phyloP scores from a whole-genome alignment of 2,888 invertebrate genomes.

The Synanthedon andrenaeformis region DNA sequence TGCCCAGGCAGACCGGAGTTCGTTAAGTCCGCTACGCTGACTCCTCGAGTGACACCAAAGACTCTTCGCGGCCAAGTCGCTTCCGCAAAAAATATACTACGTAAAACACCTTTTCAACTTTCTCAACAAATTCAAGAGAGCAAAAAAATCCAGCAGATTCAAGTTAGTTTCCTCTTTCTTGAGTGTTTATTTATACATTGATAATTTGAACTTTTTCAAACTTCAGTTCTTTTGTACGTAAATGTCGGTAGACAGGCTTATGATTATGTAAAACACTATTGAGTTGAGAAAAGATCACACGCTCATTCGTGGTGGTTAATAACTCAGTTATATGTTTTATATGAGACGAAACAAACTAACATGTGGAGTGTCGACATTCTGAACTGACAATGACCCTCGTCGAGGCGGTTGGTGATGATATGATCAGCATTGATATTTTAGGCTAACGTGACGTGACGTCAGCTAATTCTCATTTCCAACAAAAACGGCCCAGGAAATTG shows the following conservation, averaged over 20 bases:
- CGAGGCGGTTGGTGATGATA: conserved; percentile 15
- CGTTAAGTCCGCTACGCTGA: conserved; percentile 59
- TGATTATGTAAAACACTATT: too few species aligned
- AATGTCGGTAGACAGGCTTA: too few species aligned
- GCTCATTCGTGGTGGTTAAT: too few species aligned
- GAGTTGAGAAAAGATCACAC: too few species aligned
- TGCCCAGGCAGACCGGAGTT: conserved; percentile 20
- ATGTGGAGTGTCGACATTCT: too few species aligned
- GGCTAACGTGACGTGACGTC: conserved; percentile 60
- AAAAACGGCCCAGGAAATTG: conserved; percentile 67
- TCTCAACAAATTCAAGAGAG: conserved; percentile 15
- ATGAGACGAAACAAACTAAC: too few species aligned
- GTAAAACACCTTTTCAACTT: conserved; percentile 53
- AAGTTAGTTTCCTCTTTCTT: conserved; percentile 2
- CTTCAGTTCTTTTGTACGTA: too few species aligned
- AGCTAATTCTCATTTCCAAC: conserved; percentile 67
- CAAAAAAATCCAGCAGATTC: conserved; percentile 4
- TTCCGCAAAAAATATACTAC: conserved; percentile 47
- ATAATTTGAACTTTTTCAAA: background rate
- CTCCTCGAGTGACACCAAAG: conserved; percentile 53
- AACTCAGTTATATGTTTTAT: too few species aligned
- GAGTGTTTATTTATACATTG: background rate
- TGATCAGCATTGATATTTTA: conserved; percentile 50
- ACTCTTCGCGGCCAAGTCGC: conserved; percentile 49
- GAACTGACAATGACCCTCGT: too few species aligned